Conservation (phyloP, 2,797 vertebrate species). For the Microtus agrestis region DNA sequence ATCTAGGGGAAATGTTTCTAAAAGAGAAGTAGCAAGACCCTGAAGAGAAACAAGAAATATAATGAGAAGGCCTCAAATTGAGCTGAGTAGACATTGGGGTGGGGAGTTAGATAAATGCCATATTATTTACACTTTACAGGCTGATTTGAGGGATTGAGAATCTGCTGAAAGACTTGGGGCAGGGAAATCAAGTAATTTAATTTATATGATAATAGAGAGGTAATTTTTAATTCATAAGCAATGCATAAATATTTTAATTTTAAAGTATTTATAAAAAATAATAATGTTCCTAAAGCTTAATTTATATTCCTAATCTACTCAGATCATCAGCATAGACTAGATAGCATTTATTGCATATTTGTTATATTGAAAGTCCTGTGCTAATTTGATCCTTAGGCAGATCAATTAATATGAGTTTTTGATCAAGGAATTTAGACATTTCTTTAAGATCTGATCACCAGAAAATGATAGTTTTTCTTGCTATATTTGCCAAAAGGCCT, state of each 20-base stretch:
- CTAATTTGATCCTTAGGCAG: neutral
- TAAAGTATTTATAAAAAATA: conserved; percentile 62
- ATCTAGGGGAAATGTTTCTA: neutral
- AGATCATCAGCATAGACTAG: neutral
- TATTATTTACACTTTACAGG: neutral
- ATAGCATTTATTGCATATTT: neutral
- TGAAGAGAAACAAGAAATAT: neutral
- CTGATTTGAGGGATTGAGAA: neutral
- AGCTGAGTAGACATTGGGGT: neutral
- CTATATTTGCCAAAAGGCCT: neutral
- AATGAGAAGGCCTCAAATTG: accelerated
- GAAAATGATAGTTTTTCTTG: conserved; percentile 12
- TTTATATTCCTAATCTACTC: conserved; percentile 34
- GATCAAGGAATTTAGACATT: neutral
- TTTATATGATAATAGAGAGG: conserved; percentile 15
- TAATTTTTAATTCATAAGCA: conserved; percentile 42
- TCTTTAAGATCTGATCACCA: neutral
- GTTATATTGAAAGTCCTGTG: neutral
- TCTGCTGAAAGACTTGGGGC: neutral
- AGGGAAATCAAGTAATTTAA: conserved; percentile 50
- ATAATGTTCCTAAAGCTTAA: neutral
- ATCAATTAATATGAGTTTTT: neutral
- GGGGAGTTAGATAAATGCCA: too few relatives aligned
- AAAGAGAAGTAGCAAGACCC: neutral
- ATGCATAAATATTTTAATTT: conserved; percentile 53